A percentile compares a stretch with the other conserved stretches of the same genome.
Evolutionary conservation across 2,797 vertebrate species (phyloP).

Genomic region (Chelmon rostratus): DNA sequence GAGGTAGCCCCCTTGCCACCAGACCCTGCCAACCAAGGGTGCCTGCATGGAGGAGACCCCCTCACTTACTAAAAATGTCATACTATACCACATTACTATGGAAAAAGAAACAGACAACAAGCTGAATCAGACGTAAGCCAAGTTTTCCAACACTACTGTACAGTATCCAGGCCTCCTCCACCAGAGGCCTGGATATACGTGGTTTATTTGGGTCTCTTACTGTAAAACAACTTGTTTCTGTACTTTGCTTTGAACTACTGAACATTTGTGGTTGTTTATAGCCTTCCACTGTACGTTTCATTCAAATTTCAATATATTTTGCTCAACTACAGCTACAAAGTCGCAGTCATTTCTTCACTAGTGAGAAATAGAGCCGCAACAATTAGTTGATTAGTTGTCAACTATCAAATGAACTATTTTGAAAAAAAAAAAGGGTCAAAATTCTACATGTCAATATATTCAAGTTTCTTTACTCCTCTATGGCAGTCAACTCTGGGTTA

Average conservation of each 20-base stretch:
- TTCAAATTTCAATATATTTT: slow-evolving; percentile 3
- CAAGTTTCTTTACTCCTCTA: too few relatives aligned
- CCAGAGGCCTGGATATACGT: background rate
- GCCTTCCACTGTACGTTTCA: background rate
- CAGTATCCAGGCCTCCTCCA: background rate
- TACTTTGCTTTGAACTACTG: background rate
- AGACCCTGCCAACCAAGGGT: slow-evolving; percentile 89
- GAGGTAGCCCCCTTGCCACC: slow-evolving; percentile 85
- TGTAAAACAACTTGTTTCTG: background rate
- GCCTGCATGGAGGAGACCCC: slow-evolving; percentile 77
- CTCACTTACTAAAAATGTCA: background rate
- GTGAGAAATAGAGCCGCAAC: too few relatives aligned
- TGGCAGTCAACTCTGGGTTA: too few relatives aligned
- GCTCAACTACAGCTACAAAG: background rate
- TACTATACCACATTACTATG: background rate
- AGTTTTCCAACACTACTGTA: background rate
- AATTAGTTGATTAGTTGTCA: too few relatives aligned
- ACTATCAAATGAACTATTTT: too few relatives aligned
- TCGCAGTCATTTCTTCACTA: too few relatives aligned
- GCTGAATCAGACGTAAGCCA: background rate
- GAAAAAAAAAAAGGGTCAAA: too few relatives aligned
- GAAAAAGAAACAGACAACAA: background rate
- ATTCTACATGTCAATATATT: too few relatives aligned
- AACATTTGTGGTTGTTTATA: background rate
- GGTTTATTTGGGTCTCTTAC: background rate